A percentile compares a stretch with the other conserved stretches of the same genome.
These are phyloP conservation scores for Telmatochromis sp. DNA, from an alignment of 2,113 vertebrate genomes.

Conservation along the genomic window DNA sequence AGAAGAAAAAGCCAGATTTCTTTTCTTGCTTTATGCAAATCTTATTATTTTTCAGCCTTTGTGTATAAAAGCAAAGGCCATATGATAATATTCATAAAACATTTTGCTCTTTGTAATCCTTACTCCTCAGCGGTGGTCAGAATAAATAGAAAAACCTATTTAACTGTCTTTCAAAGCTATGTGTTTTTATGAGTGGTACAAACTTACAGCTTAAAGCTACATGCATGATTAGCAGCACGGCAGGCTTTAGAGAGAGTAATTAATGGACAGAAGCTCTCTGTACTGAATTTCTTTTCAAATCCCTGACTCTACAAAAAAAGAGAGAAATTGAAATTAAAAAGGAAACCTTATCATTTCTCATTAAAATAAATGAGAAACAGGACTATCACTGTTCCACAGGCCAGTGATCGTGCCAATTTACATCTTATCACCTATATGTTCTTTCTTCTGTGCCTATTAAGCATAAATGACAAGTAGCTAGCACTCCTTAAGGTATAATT, in stretches of 20 bases:
- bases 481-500: not conserved
- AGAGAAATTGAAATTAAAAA: not conserved
- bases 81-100: not conserved
- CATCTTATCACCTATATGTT: not conserved
- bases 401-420: conserved; percentile 6
- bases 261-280: not conserved
- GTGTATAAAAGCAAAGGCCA: not conserved
- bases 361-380: not conserved
- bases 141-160: conserved; percentile 16
- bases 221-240: conserved; percentile 23
- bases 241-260: conserved; percentile 12
- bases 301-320: not conserved
- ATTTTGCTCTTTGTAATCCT: conserved; percentile 12
- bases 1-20: conserved; percentile 17
- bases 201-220: conserved; percentile 17
- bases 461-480: not conserved
- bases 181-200: conserved; percentile 10
- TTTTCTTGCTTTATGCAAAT: not conserved
- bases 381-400: not conserved
- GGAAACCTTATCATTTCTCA: not conserved
- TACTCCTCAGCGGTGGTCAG: conserved; percentile 21
- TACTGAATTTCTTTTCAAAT: not conserved
- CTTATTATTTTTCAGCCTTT: not conserved
- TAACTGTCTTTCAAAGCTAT: conserved; percentile 1
- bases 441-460: not conserved